Evolutionary conservation across 2,113 vertebrate species (phyloP).

Genomic region (Chauna torquata): DNA sequence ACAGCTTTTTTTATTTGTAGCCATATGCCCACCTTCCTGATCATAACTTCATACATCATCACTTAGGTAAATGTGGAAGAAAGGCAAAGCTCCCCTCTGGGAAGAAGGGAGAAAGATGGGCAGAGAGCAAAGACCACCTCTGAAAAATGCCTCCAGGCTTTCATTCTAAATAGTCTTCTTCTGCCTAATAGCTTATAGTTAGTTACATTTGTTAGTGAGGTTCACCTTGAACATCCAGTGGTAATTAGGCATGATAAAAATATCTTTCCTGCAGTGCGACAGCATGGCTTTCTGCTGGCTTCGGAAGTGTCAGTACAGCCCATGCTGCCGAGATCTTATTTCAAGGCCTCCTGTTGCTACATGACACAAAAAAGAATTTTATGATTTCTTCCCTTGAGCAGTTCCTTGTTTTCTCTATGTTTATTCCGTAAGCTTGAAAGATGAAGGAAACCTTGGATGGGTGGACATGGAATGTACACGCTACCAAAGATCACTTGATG

Average conservation of each 20-base stretch:
- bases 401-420: not conserved
- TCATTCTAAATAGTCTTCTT: not conserved
- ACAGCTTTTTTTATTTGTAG: not conserved
- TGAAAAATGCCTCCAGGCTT: not conserved
- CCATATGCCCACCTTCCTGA: fast-evolving
- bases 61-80: not conserved
- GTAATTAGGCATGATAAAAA: not conserved
- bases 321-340: not conserved
- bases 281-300: not conserved
- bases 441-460: not conserved
- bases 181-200: not conserved
- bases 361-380: not conserved
- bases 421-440: not conserved
- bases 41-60: not conserved
- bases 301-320: not conserved
- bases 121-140: not conserved
- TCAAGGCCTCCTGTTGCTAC: not conserved
- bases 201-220: not conserved
- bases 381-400: not conserved
- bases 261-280: not conserved
- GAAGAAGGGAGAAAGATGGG: not conserved
- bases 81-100: not conserved
- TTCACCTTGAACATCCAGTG: not conserved
- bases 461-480: not conserved
- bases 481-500: not conserved